A percentile compares a stretch with the other conserved stretches of the same genome.
Conservation (phyloP, 2,113 vertebrate genomes). For the Aythya baeri region DNA sequence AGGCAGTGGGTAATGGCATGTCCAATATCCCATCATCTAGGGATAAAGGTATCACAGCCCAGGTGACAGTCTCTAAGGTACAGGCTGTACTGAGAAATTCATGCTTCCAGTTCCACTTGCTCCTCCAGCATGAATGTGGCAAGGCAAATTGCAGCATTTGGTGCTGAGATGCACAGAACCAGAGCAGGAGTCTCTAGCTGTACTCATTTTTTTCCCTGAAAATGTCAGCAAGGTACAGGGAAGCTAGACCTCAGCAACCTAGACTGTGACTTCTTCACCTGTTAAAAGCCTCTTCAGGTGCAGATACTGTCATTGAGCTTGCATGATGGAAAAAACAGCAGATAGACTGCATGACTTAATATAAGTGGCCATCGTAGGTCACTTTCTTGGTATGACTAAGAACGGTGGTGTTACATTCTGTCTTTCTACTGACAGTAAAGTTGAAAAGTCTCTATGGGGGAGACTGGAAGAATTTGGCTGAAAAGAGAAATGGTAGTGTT, state of each 20-base stretch:
- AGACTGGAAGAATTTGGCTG: background rate
- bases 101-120: background rate
- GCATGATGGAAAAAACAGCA: background rate
- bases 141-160: background rate
- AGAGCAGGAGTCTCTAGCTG: background rate
- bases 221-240: background rate
- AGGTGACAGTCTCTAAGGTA: background rate
- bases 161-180: background rate
- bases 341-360: background rate
- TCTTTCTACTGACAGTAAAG: background rate
- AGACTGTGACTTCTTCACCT: background rate
- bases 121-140: background rate
- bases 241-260: background rate
- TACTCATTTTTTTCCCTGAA: background rate
- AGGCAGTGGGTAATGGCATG: background rate
- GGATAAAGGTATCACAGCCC: background rate
- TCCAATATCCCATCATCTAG: background rate
- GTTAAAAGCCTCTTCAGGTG: background rate
- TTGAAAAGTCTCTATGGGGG: background rate
- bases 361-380: background rate
- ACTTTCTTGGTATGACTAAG: background rate
- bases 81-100: background rate
- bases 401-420: background rate
- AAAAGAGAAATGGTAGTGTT: background rate
- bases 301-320: background rate